Evolutionary conservation across 1,140 invertebrate species (phyloP).

Genomic region (Aporrectodea caliginosa): DNA sequence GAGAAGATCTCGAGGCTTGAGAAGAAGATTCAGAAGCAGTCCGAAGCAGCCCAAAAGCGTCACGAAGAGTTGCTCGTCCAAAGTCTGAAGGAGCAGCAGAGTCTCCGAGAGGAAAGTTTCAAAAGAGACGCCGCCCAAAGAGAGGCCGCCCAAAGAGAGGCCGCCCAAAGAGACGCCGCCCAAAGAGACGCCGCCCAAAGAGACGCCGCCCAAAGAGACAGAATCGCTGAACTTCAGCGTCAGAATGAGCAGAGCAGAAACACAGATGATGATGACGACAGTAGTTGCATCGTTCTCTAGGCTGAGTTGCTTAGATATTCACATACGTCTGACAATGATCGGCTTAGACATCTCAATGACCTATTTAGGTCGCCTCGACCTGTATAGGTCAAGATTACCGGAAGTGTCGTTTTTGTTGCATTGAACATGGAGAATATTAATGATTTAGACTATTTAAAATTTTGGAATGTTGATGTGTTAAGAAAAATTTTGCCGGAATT

Average conservation of each 20-base stretch:
- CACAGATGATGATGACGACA: neutral
- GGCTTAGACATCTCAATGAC: no score
- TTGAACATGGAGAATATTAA: no score
- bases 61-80: neutral
- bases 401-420: no score
- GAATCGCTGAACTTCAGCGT: neutral
- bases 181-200: no score
- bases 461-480: no score
- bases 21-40: neutral
- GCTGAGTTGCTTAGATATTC: neutral
- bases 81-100: neutral
- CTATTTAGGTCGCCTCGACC: no score
- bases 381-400: no score
- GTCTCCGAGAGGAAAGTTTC: neutral
- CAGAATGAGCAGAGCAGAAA: neutral
- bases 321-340: no score
- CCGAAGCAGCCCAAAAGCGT: neutral
- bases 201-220: neutral
- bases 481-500: no score
- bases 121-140: neutral
- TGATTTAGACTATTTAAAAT: no score
- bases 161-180: no score
- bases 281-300: neutral
- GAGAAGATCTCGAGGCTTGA: neutral
- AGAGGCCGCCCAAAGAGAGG: no score